Conservation (phyloP, 30 jellyfish, hydroid and myxozoan genomes). For the Hydra vulgaris region DNA sequence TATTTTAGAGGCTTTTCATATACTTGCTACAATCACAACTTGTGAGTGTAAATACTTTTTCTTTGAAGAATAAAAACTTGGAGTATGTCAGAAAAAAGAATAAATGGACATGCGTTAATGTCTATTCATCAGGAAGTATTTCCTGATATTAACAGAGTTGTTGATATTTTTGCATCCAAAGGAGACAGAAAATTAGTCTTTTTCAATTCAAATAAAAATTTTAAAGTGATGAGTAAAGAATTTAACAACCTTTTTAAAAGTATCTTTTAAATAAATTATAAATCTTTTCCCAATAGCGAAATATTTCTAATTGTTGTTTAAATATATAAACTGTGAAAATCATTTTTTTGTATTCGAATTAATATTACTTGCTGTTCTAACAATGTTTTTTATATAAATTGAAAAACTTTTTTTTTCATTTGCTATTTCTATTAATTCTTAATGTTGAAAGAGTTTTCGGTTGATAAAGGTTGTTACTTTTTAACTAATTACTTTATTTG, state of each 20-base stretch:
- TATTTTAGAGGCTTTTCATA: neutral
- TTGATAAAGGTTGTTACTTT: no score
- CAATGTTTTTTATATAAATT: no score
- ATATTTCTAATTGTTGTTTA: neutral
- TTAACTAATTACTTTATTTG: no score
- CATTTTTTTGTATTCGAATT: no score
- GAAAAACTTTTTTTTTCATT: no score
- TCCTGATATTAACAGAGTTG: neutral
- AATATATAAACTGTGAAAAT: neutral
- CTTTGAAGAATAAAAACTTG: neutral
- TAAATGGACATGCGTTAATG: neutral
- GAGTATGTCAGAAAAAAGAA: neutral
- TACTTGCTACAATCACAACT: neutral
- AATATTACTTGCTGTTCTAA: no score
- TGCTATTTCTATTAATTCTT: no score
- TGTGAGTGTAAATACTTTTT: neutral
- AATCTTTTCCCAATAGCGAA: no score
- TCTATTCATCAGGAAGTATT: neutral
- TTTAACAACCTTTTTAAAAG: neutral
- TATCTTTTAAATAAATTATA: neutral
- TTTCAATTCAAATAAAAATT: no score
- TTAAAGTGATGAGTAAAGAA: neutral
- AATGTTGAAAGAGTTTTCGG: no score
- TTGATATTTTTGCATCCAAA: neutral
- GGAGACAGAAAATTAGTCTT: neutral